Evolutionary conservation across 2,113 vertebrate species (phyloP).

Genomic region (Sinosuthora webbiana): DNA sequence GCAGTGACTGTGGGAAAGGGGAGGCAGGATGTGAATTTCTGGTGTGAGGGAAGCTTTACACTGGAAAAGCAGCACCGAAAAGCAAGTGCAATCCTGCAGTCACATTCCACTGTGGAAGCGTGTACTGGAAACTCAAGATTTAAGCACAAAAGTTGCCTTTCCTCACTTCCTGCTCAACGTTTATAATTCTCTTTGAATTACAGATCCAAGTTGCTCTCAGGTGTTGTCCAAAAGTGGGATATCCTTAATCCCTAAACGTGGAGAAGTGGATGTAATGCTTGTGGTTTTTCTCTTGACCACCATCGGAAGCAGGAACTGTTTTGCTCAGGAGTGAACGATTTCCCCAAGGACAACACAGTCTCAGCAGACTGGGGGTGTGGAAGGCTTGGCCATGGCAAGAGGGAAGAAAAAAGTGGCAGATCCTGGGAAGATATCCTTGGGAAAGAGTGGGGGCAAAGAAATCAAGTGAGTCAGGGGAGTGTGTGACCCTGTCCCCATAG

Average conservation of each 20-base stretch:
- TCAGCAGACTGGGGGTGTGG: not conserved
- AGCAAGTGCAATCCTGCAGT: not conserved
- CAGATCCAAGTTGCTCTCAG: not conserved
- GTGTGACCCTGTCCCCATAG: not conserved
- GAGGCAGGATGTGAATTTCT: not conserved
- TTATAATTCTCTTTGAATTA: not conserved
- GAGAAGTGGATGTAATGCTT: not conserved
- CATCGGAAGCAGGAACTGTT: not conserved
- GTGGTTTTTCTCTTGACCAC: not conserved
- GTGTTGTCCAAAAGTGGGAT: not conserved
- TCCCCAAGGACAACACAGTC: not conserved
- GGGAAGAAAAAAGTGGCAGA: not conserved
- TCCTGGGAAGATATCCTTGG: not conserved
- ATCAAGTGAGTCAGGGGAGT: fast-evolving
- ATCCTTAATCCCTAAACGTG: not conserved
- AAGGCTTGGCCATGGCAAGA: not conserved
- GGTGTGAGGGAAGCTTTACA: not conserved
- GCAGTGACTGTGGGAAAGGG: not conserved
- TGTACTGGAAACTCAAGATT: not conserved
- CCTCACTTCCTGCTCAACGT: not conserved
- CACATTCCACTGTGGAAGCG: not conserved
- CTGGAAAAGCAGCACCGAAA: not conserved
- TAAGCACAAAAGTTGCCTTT: not conserved
- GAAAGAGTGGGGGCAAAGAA: not conserved
- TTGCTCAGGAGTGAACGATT: not conserved